These are phyloP conservation scores for Lordiphosa collinella DNA, from an alignment of 1,140 invertebrate genomes.

Conservation along the genomic window DNA sequence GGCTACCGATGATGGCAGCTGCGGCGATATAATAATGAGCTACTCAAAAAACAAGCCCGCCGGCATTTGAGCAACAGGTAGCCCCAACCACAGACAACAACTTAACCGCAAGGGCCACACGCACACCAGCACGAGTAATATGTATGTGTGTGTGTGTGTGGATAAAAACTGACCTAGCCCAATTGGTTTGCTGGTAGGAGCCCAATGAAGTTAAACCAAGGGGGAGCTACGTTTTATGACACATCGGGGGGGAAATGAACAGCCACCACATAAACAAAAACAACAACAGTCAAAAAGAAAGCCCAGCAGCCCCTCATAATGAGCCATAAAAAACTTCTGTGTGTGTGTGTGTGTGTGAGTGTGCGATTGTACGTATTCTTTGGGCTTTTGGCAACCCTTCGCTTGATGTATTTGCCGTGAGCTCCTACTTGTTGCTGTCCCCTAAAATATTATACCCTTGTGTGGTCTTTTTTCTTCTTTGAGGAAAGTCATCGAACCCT, in stretches of 20 bases:
- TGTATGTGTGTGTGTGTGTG: constrained; percentile 5
- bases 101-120: constrained; percentile 63
- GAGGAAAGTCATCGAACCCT: background rate
- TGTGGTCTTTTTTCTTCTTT: background rate
- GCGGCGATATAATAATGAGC: constrained; percentile 59
- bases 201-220: constrained; percentile 22
- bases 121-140: constrained; percentile 19
- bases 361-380: constrained; percentile 14
- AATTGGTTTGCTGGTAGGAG: constrained; percentile 69
- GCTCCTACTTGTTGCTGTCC: constrained; percentile 34
- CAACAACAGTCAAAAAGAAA: constrained; percentile 10
- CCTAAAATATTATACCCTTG: background rate
- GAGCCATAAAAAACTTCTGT: constrained; percentile 42
- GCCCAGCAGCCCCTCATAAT: constrained; percentile 30
- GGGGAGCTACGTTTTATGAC: constrained; percentile 44
- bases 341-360: constrained; percentile 9
- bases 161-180: constrained; percentile 62
- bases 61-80: constrained; percentile 60
- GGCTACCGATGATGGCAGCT: constrained; percentile 36
- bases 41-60: constrained; percentile 35
- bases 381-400: constrained; percentile 63
- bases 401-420: constrained; percentile 21
- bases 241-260: constrained; percentile 16
- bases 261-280: constrained; percentile 23
- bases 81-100: constrained; percentile 15